Conservation (phyloP, 2,113 vertebrate species). For the Tympanuchus pallidicinctus region DNA sequence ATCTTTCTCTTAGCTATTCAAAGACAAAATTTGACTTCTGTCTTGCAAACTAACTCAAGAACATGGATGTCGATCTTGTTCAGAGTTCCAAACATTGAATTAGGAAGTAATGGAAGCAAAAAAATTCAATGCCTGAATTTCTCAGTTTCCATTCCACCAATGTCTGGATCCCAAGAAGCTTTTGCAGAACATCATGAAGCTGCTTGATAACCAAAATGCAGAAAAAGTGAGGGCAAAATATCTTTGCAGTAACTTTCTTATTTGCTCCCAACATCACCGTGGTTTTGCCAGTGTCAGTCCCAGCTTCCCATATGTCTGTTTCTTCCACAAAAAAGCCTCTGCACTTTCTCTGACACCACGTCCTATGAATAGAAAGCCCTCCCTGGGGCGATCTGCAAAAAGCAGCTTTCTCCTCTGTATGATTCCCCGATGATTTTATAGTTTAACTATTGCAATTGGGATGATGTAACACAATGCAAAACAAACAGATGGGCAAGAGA, state of each 20-base stretch:
- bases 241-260: neutral
- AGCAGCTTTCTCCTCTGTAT: neutral
- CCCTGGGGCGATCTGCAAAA: slow-evolving; percentile 27
- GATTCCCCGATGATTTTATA: slow-evolving; percentile 10
- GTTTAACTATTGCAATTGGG: slow-evolving; percentile 1
- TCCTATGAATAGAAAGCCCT: slow-evolving; percentile 35
- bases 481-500: slow-evolving; percentile 59
- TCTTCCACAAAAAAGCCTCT: slow-evolving; percentile 56
- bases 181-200: neutral
- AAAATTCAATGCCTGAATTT: neutral
- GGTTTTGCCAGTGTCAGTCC: slow-evolving; percentile 34
- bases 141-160: neutral
- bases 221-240: neutral
- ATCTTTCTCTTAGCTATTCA: neutral
- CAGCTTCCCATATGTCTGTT: slow-evolving; percentile 50
- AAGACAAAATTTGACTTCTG: neutral
- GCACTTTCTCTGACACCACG: slow-evolving; percentile 56
- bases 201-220: neutral
- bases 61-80: neutral
- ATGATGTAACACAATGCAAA: slow-evolving; percentile 47
- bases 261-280: neutral
- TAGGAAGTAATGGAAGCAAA: neutral
- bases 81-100: neutral
- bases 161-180: neutral
- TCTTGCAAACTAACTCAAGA: neutral